These are phyloP conservation scores for Drosophila emarginata DNA, from an alignment of 2,888 invertebrate species.

Conservation along the genomic window DNA sequence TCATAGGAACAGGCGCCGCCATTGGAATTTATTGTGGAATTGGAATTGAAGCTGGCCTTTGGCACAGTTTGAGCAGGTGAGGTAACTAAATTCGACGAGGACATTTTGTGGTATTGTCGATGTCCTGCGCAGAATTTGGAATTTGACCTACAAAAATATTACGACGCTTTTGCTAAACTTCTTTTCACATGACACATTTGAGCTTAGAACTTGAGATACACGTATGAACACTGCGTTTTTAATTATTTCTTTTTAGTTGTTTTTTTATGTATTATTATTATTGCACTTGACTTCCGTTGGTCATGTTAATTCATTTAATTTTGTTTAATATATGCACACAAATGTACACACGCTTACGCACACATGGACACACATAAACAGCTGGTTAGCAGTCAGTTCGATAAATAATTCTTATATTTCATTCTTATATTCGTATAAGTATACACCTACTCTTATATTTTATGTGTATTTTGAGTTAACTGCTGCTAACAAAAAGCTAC, in stretches of 20 bases:
- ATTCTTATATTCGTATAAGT: background rate
- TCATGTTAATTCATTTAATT: slow-evolving; percentile 4
- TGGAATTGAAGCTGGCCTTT: slow-evolving; percentile 36
- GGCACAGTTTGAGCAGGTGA: slow-evolving; percentile 61
- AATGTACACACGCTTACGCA: background rate
- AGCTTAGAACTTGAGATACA: background rate
- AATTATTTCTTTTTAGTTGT: background rate
- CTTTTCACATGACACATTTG: background rate
- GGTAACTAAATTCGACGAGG: slow-evolving; percentile 26
- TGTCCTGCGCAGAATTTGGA: slow-evolving; percentile 11
- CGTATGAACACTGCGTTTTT: background rate
- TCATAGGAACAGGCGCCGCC: slow-evolving; percentile 11
- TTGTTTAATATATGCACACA: slow-evolving; percentile 8
- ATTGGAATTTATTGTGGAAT: slow-evolving; percentile 21
- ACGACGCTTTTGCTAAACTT: background rate
- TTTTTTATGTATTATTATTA: background rate
- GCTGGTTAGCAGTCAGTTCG: background rate
- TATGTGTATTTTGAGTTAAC: background rate
- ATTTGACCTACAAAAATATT: background rate
- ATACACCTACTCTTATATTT: background rate
- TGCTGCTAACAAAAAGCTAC: background rate
- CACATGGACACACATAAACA: background rate
- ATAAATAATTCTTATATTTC: background rate
- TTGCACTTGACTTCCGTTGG: background rate
- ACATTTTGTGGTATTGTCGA: slow-evolving; percentile 25